These are phyloP conservation scores for Anastrepha ludens DNA, from an alignment of 1,140 invertebrate genomes.

Conservation along the genomic window DNA sequence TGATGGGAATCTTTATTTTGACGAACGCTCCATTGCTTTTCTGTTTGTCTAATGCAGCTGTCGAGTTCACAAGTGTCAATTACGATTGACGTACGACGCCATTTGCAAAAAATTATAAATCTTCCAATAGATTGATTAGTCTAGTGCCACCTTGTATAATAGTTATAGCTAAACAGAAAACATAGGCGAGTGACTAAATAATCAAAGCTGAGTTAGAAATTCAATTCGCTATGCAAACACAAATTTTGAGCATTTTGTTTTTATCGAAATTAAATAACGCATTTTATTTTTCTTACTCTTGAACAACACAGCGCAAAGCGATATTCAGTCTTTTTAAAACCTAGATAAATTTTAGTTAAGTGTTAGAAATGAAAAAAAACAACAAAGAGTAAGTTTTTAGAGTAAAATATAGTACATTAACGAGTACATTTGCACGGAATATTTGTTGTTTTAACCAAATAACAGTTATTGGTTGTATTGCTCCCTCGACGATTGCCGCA, in stretches of 20 bases:
- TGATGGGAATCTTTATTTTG: too few species aligned
- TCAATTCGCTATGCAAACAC: not conserved
- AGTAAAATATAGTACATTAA: not conserved
- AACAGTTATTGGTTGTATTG: not conserved
- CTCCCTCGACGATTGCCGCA: not conserved
- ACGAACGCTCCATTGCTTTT: too few species aligned
- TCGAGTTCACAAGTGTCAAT: too few species aligned
- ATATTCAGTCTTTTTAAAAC: constrained; percentile 15
- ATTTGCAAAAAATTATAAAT: too few species aligned
- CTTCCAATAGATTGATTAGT: too few species aligned
- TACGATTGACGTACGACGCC: too few species aligned
- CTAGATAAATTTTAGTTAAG: not conserved
- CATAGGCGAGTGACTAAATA: too few species aligned
- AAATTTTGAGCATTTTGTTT: not conserved
- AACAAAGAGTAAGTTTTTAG: not conserved
- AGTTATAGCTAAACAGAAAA: too few species aligned
- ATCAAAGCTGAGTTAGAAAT: too few species aligned
- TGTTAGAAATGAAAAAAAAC: not conserved
- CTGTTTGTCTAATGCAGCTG: too few species aligned
- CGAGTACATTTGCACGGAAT: not conserved
- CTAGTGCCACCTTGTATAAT: too few species aligned
- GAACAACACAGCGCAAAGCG: not conserved
- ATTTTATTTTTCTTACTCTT: not conserved
- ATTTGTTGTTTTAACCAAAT: constrained; percentile 15
- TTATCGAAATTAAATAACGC: not conserved